Percentiles rank a stretch among this genome's conserved stretches.
phyloP scores from a whole-genome alignment of 2,113 vertebrate genomes.

The Tetraodon nigroviridis region DNA sequence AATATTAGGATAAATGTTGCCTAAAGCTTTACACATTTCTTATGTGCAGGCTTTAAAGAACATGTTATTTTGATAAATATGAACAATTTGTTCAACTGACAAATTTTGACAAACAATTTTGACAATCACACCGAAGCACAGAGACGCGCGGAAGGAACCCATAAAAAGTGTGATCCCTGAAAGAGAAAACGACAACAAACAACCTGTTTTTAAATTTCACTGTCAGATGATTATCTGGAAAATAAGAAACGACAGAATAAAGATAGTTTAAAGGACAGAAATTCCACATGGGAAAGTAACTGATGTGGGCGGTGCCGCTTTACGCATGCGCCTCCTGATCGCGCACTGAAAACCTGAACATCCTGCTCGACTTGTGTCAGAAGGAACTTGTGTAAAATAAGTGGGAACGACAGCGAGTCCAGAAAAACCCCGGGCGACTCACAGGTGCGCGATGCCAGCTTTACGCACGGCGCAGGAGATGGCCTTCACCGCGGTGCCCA shows the following conservation, averaged over 20 bases:
- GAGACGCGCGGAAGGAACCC: no score
- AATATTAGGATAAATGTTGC: no score
- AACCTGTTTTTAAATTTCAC: no score
- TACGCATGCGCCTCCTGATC: conserved; percentile 35
- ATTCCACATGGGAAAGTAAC: not conserved
- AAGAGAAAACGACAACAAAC: no score
- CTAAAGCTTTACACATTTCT: no score
- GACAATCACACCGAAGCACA: no score
- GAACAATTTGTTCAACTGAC: no score
- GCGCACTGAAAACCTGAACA: conserved; percentile 17
- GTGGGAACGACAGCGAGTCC: not conserved
- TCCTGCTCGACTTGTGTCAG: conserved; percentile 23
- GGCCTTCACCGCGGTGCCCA: conserved; percentile 91
- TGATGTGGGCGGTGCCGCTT: conserved; percentile 19
- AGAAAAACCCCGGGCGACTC: conserved; percentile 29
- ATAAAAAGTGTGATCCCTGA: no score
- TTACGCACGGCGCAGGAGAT: conserved; percentile 93
- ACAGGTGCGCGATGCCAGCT: conserved; percentile 93
- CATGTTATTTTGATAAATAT: no score
- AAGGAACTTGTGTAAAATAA: conserved; percentile 22
- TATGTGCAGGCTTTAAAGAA: no score
- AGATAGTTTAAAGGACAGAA: not conserved
- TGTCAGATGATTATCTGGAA: not conserved
- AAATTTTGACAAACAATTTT: no score
- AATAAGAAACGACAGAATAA: not conserved